These are phyloP conservation scores for Mus minutoides DNA, from an alignment of 2,797 vertebrate species.

Conservation along the genomic window DNA sequence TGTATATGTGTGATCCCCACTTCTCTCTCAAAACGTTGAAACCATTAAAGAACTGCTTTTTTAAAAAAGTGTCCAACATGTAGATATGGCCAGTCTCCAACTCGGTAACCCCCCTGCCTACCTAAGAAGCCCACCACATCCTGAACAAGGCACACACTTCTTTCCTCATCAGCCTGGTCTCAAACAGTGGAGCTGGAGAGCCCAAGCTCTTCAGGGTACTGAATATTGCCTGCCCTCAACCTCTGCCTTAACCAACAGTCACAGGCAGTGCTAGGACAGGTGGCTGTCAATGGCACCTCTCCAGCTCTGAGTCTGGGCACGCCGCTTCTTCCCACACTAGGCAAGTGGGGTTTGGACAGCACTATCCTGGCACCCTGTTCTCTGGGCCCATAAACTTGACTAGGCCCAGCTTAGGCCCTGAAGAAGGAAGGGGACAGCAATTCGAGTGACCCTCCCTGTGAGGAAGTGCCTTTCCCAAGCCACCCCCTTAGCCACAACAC, in stretches of 20 bases:
- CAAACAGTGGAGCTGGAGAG: neutral
- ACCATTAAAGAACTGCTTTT: neutral
- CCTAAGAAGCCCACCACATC: neutral
- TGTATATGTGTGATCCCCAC: neutral
- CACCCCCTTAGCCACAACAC: constrained; percentile 21
- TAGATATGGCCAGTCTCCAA: neutral
- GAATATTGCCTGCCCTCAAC: too few relatives aligned
- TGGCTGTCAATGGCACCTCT: too few relatives aligned
- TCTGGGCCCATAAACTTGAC: neutral
- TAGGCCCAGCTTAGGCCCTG: neutral
- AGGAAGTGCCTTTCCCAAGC: neutral
- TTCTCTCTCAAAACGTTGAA: neutral
- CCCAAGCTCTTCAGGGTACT: neutral
- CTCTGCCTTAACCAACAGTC: neutral
- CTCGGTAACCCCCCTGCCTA: neutral
- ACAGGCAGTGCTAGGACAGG: neutral
- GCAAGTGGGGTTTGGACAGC: neutral
- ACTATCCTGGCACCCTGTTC: neutral
- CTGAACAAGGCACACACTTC: neutral
- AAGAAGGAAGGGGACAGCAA: neutral
- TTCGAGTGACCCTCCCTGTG: neutral
- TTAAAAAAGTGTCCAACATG: neutral
- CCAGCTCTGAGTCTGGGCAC: neutral
- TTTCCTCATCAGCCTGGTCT: neutral
- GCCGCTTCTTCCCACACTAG: neutral